A percentile compares a stretch with the other conserved stretches of the same genome.
Evolutionary conservation across 2,113 vertebrate genomes (phyloP).

Genomic region (Ploceus nigricollis): DNA sequence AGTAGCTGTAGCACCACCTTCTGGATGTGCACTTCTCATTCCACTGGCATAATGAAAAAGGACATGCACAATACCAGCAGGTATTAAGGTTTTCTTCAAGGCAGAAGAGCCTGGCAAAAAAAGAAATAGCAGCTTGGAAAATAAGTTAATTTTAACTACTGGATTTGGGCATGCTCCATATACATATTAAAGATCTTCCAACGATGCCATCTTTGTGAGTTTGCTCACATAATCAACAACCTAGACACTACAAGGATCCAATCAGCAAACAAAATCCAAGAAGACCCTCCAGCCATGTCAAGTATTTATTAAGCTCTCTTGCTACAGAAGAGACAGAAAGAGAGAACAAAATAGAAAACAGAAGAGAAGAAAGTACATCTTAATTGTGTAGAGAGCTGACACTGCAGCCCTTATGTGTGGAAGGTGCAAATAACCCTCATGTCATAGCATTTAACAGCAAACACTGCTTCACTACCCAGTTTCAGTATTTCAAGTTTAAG

Average conservation of each 20-base stretch:
- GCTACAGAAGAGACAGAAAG: not conserved
- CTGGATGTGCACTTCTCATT: not conserved
- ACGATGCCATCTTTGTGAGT: not conserved
- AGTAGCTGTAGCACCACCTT: not conserved
- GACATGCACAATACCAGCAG: not conserved
- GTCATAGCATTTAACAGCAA: not conserved
- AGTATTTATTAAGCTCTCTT: constrained; percentile 49
- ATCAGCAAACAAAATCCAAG: not conserved
- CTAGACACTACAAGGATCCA: not conserved
- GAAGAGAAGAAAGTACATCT: not conserved
- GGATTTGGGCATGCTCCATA: not conserved
- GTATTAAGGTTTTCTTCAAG: not conserved
- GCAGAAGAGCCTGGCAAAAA: not conserved
- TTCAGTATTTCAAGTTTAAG: not conserved
- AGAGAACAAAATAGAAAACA: constrained; percentile 9
- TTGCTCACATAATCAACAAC: not conserved
- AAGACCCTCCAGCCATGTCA: not conserved
- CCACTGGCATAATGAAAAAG: not conserved
- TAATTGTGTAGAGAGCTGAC: not conserved
- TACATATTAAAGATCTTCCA: not conserved
- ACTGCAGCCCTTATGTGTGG: not conserved
- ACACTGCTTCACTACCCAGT: not conserved
- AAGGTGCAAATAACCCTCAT: not conserved
- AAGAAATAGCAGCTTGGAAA: not conserved
- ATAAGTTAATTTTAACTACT: not conserved